phyloP scores from a whole-genome alignment of 2,888 invertebrate species.

The Archips crataeganus region DNA sequence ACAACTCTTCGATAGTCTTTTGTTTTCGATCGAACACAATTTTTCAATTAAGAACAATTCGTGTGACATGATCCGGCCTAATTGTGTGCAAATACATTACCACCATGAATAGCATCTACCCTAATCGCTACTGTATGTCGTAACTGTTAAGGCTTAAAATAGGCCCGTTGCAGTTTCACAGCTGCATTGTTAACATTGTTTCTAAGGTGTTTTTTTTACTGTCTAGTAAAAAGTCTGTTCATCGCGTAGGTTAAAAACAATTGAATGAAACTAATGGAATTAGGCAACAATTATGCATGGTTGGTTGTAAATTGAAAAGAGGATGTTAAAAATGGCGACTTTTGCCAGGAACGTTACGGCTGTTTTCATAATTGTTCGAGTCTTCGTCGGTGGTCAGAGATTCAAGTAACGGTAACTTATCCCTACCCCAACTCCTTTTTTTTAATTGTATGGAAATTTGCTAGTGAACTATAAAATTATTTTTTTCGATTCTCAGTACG shows the following conservation, averaged over 20 bases:
- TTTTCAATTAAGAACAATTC: slow-evolving; percentile 62
- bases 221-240: slow-evolving; percentile 22
- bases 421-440: not conserved
- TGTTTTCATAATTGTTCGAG: not conserved
- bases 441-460: not conserved
- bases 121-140: slow-evolving; percentile 12
- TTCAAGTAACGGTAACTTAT: not conserved
- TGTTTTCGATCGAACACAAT: slow-evolving; percentile 62
- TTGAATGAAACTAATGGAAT: slow-evolving; percentile 33
- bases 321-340: slow-evolving; percentile 20
- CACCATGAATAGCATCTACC: not conserved
- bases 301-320: too few species aligned
- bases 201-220: slow-evolving; percentile 22
- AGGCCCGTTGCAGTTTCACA: not conserved
- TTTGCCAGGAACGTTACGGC: slow-evolving; percentile 16
- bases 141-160: slow-evolving; percentile 24
- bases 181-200: slow-evolving; percentile 27
- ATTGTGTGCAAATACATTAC: slow-evolving; percentile 26
- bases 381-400: not conserved
- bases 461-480: too few species aligned
- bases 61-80: slow-evolving; percentile 39
- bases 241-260: slow-evolving; percentile 34
- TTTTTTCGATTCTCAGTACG: too few species aligned
- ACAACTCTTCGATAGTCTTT: slow-evolving; percentile 4
- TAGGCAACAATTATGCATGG: slow-evolving; percentile 21